Base-by-base conservation (phyloP, 2,888 invertebrate species). In the Branchellion lobata region DNA sequence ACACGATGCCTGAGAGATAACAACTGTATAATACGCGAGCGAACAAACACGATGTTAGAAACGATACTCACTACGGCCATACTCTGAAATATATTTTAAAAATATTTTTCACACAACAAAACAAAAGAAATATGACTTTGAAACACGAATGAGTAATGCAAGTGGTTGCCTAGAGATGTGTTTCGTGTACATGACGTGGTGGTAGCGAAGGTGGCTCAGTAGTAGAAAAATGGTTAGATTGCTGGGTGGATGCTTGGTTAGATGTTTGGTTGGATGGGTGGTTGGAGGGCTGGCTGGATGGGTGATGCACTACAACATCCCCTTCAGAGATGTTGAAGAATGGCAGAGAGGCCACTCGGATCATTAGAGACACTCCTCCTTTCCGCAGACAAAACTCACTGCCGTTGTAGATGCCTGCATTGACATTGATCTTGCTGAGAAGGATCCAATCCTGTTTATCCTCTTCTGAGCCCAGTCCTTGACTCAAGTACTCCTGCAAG, bases 401-500 rank as follows among this genome's bases (percentile, higher is more conserved):
- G 11, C 77, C 77, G n/a, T 77, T 33, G 11, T 27, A 31, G 27
- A 77, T 36, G 21, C 65, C 77, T 33, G 57, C n/a, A 24, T 77
- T 77, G 57, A 61, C 57, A 2, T 34, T 65, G 34, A 65, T 11
- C 18, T 65, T 31, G 24, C 77, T 77, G 0, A 61, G 31, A 21
- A 77, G 31, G 34, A 65, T 34, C 77, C 77, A 77, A 29, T 77
- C 40, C 53, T 77, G 77, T 33, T 51, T n/a, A 33, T 61, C 31
- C 3, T 57, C 57, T 14, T 34, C 21, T 29, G 33, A n/a, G 18
- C 31, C 77, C 27, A 34, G n/a, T 1, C 81, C 81, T 36, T 81
- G 82, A 0, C 92, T 91, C 27, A 98, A 90, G 89, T 95, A 99
- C 1, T 94, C 94, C 86, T 98, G 96, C 0, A 99, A 79, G 80